Evolutionary conservation across 2,888 invertebrate genomes (phyloP).

Genomic region (Xylota segnis): DNA sequence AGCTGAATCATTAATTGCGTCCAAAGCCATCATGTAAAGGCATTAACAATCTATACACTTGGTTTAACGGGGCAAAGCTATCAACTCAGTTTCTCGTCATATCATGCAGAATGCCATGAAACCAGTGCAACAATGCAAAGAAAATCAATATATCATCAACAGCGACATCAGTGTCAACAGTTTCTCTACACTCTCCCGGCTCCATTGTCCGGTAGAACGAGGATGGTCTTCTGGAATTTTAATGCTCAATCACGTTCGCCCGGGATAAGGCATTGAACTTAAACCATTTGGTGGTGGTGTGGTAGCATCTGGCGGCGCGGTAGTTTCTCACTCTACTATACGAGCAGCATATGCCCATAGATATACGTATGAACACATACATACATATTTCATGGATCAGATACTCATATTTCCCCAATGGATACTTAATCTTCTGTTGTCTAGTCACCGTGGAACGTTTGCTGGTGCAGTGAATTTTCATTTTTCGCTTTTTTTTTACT

Average conservation of each 20-base stretch:
- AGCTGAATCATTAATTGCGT: too few species aligned
- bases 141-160: conserved; percentile 72
- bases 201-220: conserved; percentile 16
- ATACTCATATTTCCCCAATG: conserved; percentile 71
- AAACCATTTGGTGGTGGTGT: conserved; percentile 26
- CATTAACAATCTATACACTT: too few species aligned
- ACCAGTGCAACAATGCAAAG: conserved; percentile 45
- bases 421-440: conserved; percentile 74
- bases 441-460: conserved; percentile 55
- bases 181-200: background rate
- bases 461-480: conserved; percentile 44
- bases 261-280: conserved; percentile 67
- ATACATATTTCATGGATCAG: conserved; percentile 62
- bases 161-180: conserved; percentile 65
- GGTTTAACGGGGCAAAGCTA: conserved; percentile 30
- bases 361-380: background rate
- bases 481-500: conserved; percentile 39
- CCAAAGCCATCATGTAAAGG: too few species aligned
- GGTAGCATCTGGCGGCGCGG: conserved; percentile 58
- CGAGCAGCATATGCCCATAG: conserved; percentile 16
- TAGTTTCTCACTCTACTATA: conserved; percentile 54
- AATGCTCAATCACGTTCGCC: conserved; percentile 74
- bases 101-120: conserved; percentile 47
- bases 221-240: conserved; percentile 64
- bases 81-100: conserved; percentile 35